These are phyloP conservation scores for Marcusenius ussheri DNA, from an alignment of 2,113 vertebrate species.

Conservation along the genomic window DNA sequence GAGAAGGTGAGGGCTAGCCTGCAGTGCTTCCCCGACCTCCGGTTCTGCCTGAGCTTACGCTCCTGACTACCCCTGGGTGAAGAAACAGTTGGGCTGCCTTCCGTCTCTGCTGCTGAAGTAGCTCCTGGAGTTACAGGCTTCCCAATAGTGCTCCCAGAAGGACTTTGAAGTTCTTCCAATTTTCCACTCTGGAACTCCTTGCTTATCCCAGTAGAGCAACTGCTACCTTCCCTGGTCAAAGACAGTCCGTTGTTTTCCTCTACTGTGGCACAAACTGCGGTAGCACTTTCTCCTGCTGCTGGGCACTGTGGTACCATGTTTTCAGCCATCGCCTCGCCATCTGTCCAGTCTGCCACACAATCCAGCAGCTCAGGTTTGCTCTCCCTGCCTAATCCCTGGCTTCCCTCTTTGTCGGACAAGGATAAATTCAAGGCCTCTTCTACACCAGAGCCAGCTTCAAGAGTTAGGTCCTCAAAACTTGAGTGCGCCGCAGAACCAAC, in stretches of 20 bases:
- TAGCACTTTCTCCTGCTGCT: not conserved
- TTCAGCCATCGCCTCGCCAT: slow-evolving; percentile 40
- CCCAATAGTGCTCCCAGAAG: not conserved
- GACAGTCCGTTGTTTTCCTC: slow-evolving; percentile 29
- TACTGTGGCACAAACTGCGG: not conserved
- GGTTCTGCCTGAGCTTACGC: slow-evolving; percentile 51
- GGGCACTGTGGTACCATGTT: slow-evolving; percentile 39
- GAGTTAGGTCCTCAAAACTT: slow-evolving; percentile 20
- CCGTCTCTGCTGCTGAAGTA: slow-evolving; percentile 30
- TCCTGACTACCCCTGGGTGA: slow-evolving; percentile 39
- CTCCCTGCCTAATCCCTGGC: slow-evolving; percentile 10
- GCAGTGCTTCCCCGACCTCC: slow-evolving; percentile 60
- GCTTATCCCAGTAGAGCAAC: slow-evolving; percentile 2
- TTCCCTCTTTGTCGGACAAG: not conserved
- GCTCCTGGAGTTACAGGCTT: slow-evolving; percentile 12
- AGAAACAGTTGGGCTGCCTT: slow-evolving; percentile 26
- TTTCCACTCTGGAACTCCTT: slow-evolving; percentile 22
- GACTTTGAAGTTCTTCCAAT: not conserved
- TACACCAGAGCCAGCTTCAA: slow-evolving; percentile 9
- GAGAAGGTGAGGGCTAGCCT: slow-evolving; percentile 74
- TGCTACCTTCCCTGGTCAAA: slow-evolving; percentile 12
- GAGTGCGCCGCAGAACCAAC: slow-evolving; percentile 19
- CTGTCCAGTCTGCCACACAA: slow-evolving; percentile 61
- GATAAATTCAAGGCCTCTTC: not conserved
- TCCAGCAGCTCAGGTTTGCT: slow-evolving; percentile 46